Conservation (phyloP, 2,797 vertebrate genomes). For the Hypotaenidia okinawae region DNA sequence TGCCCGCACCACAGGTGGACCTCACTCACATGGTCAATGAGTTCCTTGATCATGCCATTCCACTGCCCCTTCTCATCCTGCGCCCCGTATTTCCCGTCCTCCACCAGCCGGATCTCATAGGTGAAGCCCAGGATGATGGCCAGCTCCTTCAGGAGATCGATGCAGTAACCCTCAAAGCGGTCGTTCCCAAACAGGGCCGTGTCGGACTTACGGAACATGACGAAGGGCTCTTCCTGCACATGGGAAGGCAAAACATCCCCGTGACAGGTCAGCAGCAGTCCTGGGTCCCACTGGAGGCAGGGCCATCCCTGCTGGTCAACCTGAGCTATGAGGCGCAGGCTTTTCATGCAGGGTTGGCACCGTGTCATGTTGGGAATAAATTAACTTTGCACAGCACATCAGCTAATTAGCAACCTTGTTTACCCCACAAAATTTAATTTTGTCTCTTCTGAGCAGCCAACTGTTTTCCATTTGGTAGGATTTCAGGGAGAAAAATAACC, state of each 20-base stretch:
- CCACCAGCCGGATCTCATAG: conserved; percentile 95
- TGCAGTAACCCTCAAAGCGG: conserved; percentile 97
- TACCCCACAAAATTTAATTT: conserved; percentile 66
- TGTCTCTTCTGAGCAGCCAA: conserved; percentile 62
- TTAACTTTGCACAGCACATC: conserved; percentile 50
- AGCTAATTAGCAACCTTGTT: conserved; percentile 65
- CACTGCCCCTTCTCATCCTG: conserved; percentile 99
- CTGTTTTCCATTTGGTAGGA: conserved; percentile 55
- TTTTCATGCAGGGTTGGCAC: conserved; percentile 10
- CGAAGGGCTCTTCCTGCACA: conserved; percentile 94
- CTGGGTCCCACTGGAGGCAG: background rate
- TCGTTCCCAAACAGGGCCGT: conserved; percentile 93
- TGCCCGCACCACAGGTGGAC: accelerated
- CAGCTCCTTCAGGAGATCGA: conserved; percentile 95
- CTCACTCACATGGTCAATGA: conserved; percentile 97
- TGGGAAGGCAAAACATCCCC: conserved; percentile 19
- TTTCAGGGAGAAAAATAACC: conserved; percentile 55
- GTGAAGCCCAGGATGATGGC: conserved; percentile 92
- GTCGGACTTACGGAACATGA: conserved; percentile 99
- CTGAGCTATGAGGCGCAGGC: background rate
- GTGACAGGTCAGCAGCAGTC: background rate
- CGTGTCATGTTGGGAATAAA: conserved; percentile 25
- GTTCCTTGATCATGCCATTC: conserved; percentile 97
- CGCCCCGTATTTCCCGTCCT: conserved; percentile 93
- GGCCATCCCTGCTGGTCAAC: background rate